Conservation (phyloP, 2,888 invertebrate genomes). For the Folsomia candida region DNA sequence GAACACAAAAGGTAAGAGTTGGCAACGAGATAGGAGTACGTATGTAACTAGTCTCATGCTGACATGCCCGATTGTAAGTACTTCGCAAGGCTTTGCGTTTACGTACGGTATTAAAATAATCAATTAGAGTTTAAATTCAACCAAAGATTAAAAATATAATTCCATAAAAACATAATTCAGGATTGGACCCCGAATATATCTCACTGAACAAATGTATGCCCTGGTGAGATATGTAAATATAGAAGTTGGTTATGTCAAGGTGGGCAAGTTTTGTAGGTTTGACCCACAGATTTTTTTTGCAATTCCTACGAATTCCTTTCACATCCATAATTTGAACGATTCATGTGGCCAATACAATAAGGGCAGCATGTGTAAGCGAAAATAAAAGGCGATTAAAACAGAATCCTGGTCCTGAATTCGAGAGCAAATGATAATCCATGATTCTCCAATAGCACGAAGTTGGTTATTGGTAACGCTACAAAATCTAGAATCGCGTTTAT, state of each 20-base stretch:
- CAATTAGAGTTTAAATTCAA: background rate
- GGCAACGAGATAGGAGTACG: too few relatives aligned
- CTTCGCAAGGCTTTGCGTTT: too few relatives aligned
- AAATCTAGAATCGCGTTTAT: background rate
- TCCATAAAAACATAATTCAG: background rate
- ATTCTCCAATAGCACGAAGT: background rate
- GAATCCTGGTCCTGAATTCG: background rate
- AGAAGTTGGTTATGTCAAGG: background rate
- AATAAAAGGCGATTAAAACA: background rate
- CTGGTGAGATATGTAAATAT: background rate
- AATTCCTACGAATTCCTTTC: background rate
- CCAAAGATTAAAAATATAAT: background rate
- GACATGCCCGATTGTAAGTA: too few relatives aligned
- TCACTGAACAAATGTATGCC: background rate
- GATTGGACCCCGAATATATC: background rate
- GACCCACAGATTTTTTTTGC: background rate
- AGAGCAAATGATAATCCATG: background rate
- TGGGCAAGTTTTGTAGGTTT: background rate
- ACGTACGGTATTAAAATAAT: too few relatives aligned
- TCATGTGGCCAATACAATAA: background rate
- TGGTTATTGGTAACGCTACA: background rate
- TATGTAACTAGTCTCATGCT: too few relatives aligned
- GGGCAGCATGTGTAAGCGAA: background rate
- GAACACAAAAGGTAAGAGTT: too few relatives aligned
- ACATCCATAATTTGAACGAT: background rate